phyloP scores from a whole-genome alignment of 2,113 vertebrate genomes.

The Syngnathus floridae region DNA sequence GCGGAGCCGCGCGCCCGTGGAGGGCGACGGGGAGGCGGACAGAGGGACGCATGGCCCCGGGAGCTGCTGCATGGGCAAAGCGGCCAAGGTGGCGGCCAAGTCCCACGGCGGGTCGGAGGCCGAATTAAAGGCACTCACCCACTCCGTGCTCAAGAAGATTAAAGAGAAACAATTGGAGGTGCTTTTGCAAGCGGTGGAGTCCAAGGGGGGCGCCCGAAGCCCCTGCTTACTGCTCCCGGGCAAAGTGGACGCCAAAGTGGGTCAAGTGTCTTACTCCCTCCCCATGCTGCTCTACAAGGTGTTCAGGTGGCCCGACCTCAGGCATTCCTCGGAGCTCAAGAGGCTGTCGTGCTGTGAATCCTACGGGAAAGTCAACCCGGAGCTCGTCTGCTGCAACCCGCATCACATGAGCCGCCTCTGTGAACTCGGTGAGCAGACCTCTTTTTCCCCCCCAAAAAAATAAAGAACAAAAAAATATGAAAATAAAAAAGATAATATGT shows the following conservation, averaged over 20 bases:
- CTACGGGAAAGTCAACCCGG: constrained; percentile 86
- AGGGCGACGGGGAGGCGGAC: constrained; percentile 84
- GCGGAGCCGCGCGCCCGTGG: constrained; percentile 90
- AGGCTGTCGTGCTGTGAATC: constrained; percentile 93
- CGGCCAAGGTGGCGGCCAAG: constrained; percentile 74
- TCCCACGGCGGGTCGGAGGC: constrained; percentile 78
- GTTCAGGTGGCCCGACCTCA: constrained; percentile 96
- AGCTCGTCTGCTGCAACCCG: constrained; percentile 94
- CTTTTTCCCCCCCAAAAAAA: neutral
- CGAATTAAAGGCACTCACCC: constrained; percentile 88
- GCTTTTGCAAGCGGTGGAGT: constrained; percentile 90
- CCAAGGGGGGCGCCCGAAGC: constrained; percentile 83
- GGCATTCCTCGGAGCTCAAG: constrained; percentile 90
- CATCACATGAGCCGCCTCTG: constrained; percentile 96
- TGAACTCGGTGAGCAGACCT: constrained; percentile 81
- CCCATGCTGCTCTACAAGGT: constrained; percentile 92
- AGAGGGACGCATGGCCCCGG: constrained; percentile 75
- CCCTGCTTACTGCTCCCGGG: constrained; percentile 84
- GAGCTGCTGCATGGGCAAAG: constrained; percentile 86
- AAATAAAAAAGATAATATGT: no score
- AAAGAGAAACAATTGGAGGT: constrained; percentile 93
- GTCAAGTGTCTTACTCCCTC: constrained; percentile 83
- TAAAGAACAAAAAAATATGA: neutral
- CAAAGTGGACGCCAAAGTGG: constrained; percentile 84
- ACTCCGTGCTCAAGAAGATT: constrained; percentile 86